Evolutionary conservation across 2,888 invertebrate genomes (phyloP).

Genomic region (Parelbella ahira): DNA sequence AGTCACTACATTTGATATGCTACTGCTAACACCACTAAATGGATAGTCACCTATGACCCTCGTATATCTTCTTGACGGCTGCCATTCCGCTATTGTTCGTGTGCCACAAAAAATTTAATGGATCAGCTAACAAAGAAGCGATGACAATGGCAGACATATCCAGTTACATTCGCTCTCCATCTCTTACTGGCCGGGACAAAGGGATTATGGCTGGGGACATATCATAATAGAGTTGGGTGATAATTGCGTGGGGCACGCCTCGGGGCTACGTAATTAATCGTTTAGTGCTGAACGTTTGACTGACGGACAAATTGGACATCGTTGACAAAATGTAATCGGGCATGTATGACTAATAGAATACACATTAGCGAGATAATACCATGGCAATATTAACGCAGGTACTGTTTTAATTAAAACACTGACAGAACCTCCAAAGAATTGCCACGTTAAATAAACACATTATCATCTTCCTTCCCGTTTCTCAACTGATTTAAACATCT

Average conservation of each 20-base stretch:
- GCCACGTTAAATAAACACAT: too few relatives aligned
- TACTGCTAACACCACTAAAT: conserved; percentile 1
- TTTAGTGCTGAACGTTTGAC: conserved; percentile 7
- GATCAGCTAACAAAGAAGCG: conserved; percentile 8
- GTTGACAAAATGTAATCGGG: too few relatives aligned
- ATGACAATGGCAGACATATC: conserved; percentile 10
- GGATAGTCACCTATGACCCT: too few relatives aligned
- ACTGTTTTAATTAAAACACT: too few relatives aligned
- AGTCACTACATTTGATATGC: too few relatives aligned
- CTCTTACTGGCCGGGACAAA: conserved; percentile 17
- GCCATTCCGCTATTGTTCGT: conserved; percentile 16
- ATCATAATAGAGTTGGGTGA: conserved; percentile 3
- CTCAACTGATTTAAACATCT: too few relatives aligned
- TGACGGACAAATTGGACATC: conserved; percentile 1
- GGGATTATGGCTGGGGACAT: conserved; percentile 5
- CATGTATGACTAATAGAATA: too few relatives aligned
- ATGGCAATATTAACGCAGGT: too few relatives aligned
- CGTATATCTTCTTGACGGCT: too few relatives aligned
- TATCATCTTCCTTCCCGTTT: too few relatives aligned
- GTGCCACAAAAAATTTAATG: conserved; percentile 12
- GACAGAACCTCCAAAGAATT: too few relatives aligned
- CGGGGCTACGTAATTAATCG: conserved; percentile 16
- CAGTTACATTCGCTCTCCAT: conserved; percentile 14
- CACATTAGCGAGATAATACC: too few relatives aligned
- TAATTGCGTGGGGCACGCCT: conserved; percentile 12